Evolutionary conservation across 1,140 invertebrate genomes (phyloP), one percentile per base, ranked within the genome.

Genomic region (Philaenus spumarius): DNA sequence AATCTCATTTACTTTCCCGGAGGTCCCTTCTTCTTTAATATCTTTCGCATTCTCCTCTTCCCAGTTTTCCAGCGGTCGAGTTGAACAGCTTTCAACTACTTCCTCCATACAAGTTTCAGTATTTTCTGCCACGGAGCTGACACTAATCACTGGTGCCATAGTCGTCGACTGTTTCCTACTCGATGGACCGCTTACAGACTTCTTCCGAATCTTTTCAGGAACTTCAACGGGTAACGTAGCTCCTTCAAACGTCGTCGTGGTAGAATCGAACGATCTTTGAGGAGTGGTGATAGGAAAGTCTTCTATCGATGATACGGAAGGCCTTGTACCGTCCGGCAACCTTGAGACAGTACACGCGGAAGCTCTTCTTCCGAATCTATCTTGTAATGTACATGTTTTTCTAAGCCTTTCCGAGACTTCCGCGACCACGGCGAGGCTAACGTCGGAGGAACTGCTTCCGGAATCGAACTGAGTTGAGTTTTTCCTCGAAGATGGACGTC

Each of bases 391-490:
- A 61, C 72, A 65, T 43, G 75, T 69, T 59, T 69, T 64, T 68
- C 70, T 35, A 55, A 66, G 47, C 63, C 67, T 55, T 62, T 69
- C 34, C 58, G 70, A 55, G 30, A 66, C 61, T 63, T 66, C 77
- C 40, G 82, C 82, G 2, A 77, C 69, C 6, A 80, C 73, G 34
- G 78, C 76, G n/a, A 77, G 72, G 66, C 82, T 85, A 53, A 84
- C 78, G 68, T 89, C 86, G 2, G 86, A 87, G 1, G 85, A 88
- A 1, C 85, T 87, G 67, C 78, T 80, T 58, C 74, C 78, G 14
- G 77, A 80, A 61, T 81, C 79, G 30, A 81, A 47, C 61, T 80
- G 78, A 9, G 71, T 70, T 0, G 78, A 80, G 62, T 80, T 81
- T 62, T 80, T 81, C 0, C 78, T 70, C 6, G 78, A 79, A 66